Base-by-base conservation (phyloP, 2,113 vertebrate species). In the Bambusicola thoracicus region DNA sequence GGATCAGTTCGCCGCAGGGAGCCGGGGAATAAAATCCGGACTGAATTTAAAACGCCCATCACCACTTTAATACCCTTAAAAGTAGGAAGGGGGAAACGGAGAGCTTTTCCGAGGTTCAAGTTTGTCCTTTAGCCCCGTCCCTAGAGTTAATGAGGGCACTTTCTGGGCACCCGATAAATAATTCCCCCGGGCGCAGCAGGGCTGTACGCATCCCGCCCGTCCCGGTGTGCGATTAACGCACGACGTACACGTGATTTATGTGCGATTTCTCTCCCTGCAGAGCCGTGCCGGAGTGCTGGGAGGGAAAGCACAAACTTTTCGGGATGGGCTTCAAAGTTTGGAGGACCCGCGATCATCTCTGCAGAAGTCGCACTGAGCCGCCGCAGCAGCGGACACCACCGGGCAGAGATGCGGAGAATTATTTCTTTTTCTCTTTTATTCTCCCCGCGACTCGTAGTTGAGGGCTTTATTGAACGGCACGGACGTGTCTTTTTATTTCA, bases 1-100 rank as follows among this genome's bases (percentile, higher is more conserved):
- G 91, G 88, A 91, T 96, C 92, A 87, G 66, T 89, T 96, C 92
- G 36, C 85, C 76, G 63, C 96, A 58, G 95, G 96, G 93, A 96
- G 79, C 83, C 80, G 59, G 65, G 55, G 90, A 91, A 89, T 90
- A 92, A 93, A 96, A 75, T 87, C 93, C 88, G 62, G 73, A 63
- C 72, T 69, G 90, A 94, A 95, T 97, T 94, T 89, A 73, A 96
- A 96, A 68, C 55, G 44, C 41, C 55, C 65, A 73, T 67, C 30
- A 16, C 21, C 40, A 43, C 81, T 92, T 92, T 75, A 79, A 92
- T 80, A 89, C 67, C 70, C 90, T 79, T 94, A 94, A 94, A 95
- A 90, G 53, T 88, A 81, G 48, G 77, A 94, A 93, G 46, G 36
- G 76, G 24, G 30, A 65, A 95, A 80, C 4, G 2, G 34, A 80